Evolutionary conservation across 2,888 invertebrate species (phyloP), one percentile per base, ranked within the genome.

Genomic region (Rosalia funebris): DNA sequence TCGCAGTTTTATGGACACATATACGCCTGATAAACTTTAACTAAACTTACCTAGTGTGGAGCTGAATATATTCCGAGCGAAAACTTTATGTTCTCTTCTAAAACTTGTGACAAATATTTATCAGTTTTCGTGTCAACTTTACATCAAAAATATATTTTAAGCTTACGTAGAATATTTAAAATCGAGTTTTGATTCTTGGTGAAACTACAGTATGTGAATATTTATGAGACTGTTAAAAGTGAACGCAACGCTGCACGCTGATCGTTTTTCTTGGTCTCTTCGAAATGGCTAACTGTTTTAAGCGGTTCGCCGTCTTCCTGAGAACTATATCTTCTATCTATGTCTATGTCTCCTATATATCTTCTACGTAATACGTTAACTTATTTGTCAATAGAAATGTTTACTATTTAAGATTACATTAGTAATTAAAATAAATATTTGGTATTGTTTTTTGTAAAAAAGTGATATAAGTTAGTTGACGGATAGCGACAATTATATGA

Each of bases 401-500:
- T 3, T 50, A 19, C 14, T 36, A 15, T 32, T 34, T 19, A 39
- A 17, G 34, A 25, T 50, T 19, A 37, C 10, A 17, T 39, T 37
- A 50, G 17, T 50, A 20, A 39, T 42, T 53, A 53, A 53, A 34
- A 45, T 25, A 45, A 42, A 41, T 32, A 60, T 55, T 62, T 65
- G 55, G 57, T 63, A 57, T 45, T 16, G 56, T 48, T 54, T 62
- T 31, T 61, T 52, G 41, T 48, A 50, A 48, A 55, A 44, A 46
- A 42, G 44, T 15, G 32, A 41, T 41, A 41, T 39, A 42, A 20
- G 4, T 41, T 36, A 11, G 36, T 34, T 25, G 42, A 7, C 15
- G n/a, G 2, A 31, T 16, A 19, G 9, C 19, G 15, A 41, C 34
- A n/a, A n/a, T 63, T 74, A 75, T 45, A 76, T 73, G 47, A 77